Base-by-base conservation (phyloP, 2,113 vertebrate species). In the Etheostoma cragini region DNA sequence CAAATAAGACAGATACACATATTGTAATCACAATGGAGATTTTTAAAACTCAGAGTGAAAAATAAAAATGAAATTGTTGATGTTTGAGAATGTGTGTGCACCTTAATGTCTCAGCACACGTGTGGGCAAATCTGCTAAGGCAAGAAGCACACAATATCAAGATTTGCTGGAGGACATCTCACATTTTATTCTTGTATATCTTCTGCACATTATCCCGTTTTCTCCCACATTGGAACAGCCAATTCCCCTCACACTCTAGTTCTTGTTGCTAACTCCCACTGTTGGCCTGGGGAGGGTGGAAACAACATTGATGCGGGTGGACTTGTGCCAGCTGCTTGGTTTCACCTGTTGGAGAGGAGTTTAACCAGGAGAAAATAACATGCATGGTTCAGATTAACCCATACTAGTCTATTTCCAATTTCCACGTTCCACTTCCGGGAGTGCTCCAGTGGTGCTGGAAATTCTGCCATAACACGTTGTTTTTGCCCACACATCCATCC, bases 231-330 rank as follows among this genome's bases (percentile, higher is more conserved):
- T 33, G 49, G 60, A 78, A 15, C 80, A 61, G 61, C 71, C 71
- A 62, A 26, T 79, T 82, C 78, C 86, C 72, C 84, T 80, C 84
- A 65, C 84, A 35, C 77, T n/a, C 52, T 8, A 3, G 24, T 52
- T 75, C 42, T 58, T 26, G 54, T 64, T 87, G 81, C 61, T 63
- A 15, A 72, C 89, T 87, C 89, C 88, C 88, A 91, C 88, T 73
- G 57, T 68, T 72, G 76, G 81, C 81, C 86, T 30, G 76, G 68
- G 87, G 88, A 86, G 52, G 63, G 77, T 82, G 85, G 80, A 83
- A 85, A 91, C 87, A 90, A 45, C 72, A 63, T 33, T 42, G 17
- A 30, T 70, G 63, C 68, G 52, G 74, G 30, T 77, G 72, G 84
- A 80, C 57, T 47, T 22, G 54, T 64, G 76, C 83, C 79, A 85